phyloP scores from a whole-genome alignment of 2,113 vertebrate species.

The Ahaetulla prasina region DNA sequence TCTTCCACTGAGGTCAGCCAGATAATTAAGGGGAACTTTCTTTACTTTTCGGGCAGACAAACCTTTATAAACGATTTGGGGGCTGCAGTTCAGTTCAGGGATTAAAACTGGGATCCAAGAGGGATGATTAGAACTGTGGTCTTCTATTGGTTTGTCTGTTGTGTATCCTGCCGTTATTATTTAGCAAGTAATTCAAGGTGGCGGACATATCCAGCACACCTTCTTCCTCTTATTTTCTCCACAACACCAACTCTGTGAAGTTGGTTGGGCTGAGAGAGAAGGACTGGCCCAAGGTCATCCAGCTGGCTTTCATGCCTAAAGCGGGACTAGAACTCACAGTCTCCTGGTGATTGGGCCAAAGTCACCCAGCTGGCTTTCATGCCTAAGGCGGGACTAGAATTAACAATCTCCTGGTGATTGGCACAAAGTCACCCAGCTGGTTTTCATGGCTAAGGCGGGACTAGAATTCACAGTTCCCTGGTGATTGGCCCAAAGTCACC shows the following conservation, averaged over 20 bases:
- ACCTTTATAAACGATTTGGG: conserved; percentile 56
- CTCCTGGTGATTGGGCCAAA: no score
- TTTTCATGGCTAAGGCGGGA: no score
- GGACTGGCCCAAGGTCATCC: background rate
- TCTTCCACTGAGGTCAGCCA: conserved; percentile 63
- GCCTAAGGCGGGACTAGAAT: no score
- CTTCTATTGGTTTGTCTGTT: background rate
- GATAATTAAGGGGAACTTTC: conserved; percentile 69
- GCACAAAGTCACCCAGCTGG: no score
- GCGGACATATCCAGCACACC: background rate
- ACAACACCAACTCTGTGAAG: background rate
- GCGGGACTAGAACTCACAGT: no score
- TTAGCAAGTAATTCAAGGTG: background rate
- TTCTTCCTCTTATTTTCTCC: background rate
- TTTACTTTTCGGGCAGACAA: conserved; percentile 65
- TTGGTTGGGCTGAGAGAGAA: background rate
- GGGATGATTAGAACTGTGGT: background rate
- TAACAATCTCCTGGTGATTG: no score
- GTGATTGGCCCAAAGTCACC: no score
- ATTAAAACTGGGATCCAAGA: background rate
- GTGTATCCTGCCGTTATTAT: background rate
- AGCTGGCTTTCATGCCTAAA: no score
- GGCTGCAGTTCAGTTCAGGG: background rate
- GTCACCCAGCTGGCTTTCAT: no score
- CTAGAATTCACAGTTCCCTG: no score